A percentile compares a stretch with the other conserved stretches of the same genome.
Conservation (phyloP, 2,888 invertebrate species). For the Odontocolon sp. region DNA sequence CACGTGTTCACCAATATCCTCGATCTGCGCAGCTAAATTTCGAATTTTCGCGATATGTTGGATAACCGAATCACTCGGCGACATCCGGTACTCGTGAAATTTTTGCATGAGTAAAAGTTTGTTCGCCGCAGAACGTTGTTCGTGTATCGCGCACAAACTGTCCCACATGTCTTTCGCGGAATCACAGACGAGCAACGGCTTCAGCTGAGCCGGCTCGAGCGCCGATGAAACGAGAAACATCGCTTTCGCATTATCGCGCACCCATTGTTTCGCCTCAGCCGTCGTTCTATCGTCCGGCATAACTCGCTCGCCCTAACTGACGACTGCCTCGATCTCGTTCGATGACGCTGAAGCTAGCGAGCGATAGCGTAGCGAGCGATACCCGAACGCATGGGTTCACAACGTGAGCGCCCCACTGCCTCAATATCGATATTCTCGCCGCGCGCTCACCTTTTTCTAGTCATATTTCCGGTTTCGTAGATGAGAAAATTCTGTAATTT, state of each 20-base stretch:
- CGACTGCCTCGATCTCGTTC: no score
- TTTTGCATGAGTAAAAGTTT: slow-evolving; percentile 60
- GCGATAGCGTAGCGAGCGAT: no score
- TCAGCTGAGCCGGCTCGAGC: slow-evolving; percentile 56
- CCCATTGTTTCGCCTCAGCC: no score
- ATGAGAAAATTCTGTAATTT: no score
- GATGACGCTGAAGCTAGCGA: no score
- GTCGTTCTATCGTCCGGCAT: no score
- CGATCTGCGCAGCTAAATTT: slow-evolving; percentile 60
- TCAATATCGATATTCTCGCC: no score
- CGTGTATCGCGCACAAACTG: slow-evolving; percentile 59
- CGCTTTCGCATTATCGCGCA: slow-evolving; percentile 62
- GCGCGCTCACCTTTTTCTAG: no score
- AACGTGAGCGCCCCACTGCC: no score
- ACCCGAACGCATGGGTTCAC: no score
- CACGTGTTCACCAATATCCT: slow-evolving; percentile 62
- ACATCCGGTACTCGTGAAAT: slow-evolving; percentile 63
- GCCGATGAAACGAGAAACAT: slow-evolving; percentile 63
- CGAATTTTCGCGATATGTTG: slow-evolving; percentile 61
- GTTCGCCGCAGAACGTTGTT: slow-evolving; percentile 65
- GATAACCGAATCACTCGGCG: slow-evolving; percentile 53
- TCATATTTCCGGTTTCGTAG: no score
- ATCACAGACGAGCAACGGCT: slow-evolving; percentile 58
- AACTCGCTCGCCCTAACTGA: no score
- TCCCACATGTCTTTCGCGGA: slow-evolving; percentile 65